phyloP scores from a whole-genome alignment of 2,113 vertebrate species.

The Vireo altiloquus region DNA sequence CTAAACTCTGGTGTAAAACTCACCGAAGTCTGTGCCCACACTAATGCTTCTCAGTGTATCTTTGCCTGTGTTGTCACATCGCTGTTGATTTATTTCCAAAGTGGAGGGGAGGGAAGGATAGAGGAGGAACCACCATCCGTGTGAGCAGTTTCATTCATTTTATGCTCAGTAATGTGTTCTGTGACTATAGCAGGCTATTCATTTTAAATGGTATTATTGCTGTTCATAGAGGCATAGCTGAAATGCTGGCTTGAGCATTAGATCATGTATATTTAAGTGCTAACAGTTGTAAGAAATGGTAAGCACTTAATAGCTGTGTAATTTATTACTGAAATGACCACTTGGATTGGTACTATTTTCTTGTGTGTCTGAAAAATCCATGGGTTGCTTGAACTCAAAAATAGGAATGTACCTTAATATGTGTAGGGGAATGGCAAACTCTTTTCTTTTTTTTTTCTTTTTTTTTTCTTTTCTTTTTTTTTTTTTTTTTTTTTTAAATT shows the following conservation, averaged over 20 bases:
- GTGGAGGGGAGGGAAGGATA: background rate
- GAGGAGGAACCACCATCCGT: background rate
- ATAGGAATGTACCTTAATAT: background rate
- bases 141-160: background rate
- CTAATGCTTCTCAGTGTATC: background rate
- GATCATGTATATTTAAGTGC: conserved; percentile 17
- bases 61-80: background rate
- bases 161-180: background rate
- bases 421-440: background rate
- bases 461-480: too few relatives aligned
- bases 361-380: background rate
- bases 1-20: background rate
- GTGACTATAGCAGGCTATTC: background rate
- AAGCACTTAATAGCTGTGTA: background rate
- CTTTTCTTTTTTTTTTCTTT: too few relatives aligned
- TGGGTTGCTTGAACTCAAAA: background rate
- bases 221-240: conserved; percentile 22
- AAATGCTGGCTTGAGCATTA: background rate
- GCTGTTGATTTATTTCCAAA: background rate
- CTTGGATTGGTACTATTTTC: background rate
- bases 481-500: background rate
- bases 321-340: background rate
- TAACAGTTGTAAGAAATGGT: background rate
- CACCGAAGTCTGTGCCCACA: background rate
- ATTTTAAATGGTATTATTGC: background rate